A percentile compares a stretch with the other conserved stretches of the same genome.
Conservation (phyloP, 1,140 invertebrate genomes). For the Heliothis subflexa region DNA sequence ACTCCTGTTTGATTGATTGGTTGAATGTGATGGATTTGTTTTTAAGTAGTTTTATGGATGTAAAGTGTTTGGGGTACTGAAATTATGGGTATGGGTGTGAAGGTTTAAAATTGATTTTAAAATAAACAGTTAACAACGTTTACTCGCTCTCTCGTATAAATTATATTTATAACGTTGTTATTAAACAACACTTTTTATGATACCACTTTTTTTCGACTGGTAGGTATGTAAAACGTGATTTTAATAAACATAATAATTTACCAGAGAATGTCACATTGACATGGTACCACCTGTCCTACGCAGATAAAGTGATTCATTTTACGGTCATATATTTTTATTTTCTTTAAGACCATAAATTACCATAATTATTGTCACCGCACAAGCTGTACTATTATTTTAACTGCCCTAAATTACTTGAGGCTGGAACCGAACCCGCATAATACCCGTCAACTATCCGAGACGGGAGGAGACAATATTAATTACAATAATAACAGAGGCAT, state of each 20-base stretch:
- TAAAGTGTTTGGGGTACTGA: neutral
- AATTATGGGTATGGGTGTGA: constrained; percentile 10
- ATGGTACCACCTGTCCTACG: neutral
- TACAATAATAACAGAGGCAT: constrained; percentile 1
- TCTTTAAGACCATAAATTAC: constrained; percentile 1
- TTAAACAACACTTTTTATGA: neutral
- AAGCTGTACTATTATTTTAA: constrained; percentile 27
- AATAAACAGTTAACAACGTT: neutral
- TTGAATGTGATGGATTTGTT: constrained; percentile 26
- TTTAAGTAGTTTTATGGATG: constrained; percentile 11
- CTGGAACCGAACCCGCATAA: constrained; percentile 23
- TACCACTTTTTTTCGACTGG: constrained; percentile 11
- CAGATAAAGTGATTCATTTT: constrained; percentile 28
- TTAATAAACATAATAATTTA: constrained; percentile 25
- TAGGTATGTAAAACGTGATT: neutral
- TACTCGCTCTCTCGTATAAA: neutral
- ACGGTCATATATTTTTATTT: neutral
- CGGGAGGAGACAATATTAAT: constrained; percentile 1
- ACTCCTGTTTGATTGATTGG: constrained; percentile 23
- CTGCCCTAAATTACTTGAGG: constrained; percentile 16
- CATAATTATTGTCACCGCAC: constrained; percentile 26
- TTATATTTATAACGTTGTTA: neutral
- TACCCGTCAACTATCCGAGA: constrained; percentile 1
- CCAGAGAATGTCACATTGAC: neutral
- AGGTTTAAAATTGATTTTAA: neutral